phyloP scores from a whole-genome alignment of 35 echinoderm and acorn worm species.

The Strongylocentrotus purpuratus region DNA sequence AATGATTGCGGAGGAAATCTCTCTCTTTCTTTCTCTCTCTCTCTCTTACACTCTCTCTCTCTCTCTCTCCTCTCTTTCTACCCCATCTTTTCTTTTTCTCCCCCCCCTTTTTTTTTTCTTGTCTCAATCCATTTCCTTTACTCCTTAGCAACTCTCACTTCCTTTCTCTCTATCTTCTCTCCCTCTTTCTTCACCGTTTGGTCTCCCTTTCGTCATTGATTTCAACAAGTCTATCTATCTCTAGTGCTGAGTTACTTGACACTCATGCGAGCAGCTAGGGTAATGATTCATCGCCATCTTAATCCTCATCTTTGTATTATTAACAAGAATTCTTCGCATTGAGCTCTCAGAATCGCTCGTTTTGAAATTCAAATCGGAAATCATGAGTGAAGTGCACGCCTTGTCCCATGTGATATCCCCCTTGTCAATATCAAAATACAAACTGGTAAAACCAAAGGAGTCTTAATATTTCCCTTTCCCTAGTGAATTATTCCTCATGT shows the following conservation, averaged over 20 bases:
- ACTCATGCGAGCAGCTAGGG: background rate
- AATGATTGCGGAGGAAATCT: too few relatives aligned
- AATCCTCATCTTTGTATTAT: background rate
- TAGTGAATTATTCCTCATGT: too few relatives aligned
- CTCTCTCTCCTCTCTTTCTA: too few relatives aligned
- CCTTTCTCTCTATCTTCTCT: background rate
- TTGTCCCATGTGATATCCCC: background rate
- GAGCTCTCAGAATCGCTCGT: background rate
- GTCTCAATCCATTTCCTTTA: too few relatives aligned
- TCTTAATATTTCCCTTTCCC: too few relatives aligned
- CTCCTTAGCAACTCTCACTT: too few relatives aligned
- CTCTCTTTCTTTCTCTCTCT: too few relatives aligned
- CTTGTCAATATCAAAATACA: background rate
- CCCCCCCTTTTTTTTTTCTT: too few relatives aligned
- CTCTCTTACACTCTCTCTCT: too few relatives aligned
- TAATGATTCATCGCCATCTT: background rate
- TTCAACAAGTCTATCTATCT: background rate
- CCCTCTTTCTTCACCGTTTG: background rate
- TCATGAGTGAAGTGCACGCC: background rate
- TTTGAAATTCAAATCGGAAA: constrained; percentile 1
- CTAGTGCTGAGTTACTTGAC: background rate
- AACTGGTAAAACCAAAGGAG: background rate
- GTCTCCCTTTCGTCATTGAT: background rate
- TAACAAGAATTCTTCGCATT: background rate
- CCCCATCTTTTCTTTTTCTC: too few relatives aligned